These are phyloP conservation scores for Gyrodactylus salaris DNA, from an alignment of 1,140 invertebrate genomes.

Conservation along the genomic window DNA sequence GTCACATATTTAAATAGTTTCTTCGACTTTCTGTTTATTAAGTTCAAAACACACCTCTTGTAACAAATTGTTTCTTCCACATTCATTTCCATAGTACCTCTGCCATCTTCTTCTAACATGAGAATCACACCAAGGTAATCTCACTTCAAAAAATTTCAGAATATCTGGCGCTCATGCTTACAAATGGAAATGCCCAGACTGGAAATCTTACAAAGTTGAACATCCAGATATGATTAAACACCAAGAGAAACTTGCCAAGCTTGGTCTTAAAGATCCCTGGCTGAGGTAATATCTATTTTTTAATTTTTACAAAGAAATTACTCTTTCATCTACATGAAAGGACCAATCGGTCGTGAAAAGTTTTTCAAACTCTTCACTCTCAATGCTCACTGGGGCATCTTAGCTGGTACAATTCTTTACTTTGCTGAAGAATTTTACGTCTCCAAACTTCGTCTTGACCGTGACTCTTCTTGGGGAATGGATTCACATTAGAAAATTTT, in stretches of 20 bases:
- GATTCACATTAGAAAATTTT: too few species aligned
- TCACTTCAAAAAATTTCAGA: too few species aligned
- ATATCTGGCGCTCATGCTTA: background rate
- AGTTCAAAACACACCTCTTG: too few species aligned
- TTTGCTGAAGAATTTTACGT: background rate
- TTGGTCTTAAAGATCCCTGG: slow-evolving; percentile 1
- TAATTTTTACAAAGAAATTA: background rate
- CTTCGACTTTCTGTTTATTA: too few species aligned
- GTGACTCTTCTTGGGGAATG: background rate
- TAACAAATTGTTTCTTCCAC: too few species aligned
- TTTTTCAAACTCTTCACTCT: background rate
- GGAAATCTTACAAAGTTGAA: slow-evolving; percentile 1
- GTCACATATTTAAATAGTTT: background rate
- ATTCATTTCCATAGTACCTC: too few species aligned
- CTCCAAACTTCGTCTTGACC: background rate
- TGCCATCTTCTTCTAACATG: too few species aligned
- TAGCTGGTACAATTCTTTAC: background rate
- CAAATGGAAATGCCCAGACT: background rate
- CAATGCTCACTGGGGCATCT: background rate
- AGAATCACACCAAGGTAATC: too few species aligned
- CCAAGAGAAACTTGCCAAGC: background rate
- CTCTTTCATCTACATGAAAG: background rate
- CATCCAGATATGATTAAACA: background rate
- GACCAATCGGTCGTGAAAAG: background rate
- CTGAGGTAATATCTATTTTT: background rate